Percentiles rank a stretch among this genome's conserved stretches.
Conservation (phyloP, 2,797 vertebrate species). For the Gobionotothen gibberifrons region DNA sequence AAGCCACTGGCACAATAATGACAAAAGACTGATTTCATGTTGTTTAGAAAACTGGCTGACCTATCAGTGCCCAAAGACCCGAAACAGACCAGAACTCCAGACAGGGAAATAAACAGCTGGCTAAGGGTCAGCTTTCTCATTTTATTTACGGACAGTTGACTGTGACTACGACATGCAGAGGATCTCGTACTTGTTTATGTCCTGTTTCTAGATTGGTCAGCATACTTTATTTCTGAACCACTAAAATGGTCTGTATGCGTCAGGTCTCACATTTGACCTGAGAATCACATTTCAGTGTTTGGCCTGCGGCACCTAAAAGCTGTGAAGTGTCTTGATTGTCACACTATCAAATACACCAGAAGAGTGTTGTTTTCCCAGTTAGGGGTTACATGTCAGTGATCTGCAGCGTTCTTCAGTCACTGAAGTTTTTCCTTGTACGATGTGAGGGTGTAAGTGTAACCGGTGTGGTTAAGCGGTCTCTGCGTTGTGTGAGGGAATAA, state of each 20-base stretch:
- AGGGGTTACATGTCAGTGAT: slow-evolving; percentile 13
- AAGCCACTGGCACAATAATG: slow-evolving; percentile 31
- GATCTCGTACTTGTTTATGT: slow-evolving; percentile 5
- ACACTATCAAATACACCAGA: slow-evolving; percentile 15
- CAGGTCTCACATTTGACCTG: slow-evolving; percentile 11
- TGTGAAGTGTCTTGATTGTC: slow-evolving; percentile 6
- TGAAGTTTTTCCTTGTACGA: too few species aligned
- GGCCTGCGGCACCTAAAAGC: not conserved
- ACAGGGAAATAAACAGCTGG: slow-evolving; percentile 33
- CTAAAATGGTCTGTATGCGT: slow-evolving; percentile 7
- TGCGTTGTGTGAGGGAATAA: too few species aligned
- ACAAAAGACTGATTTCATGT: slow-evolving; percentile 36
- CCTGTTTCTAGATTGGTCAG: slow-evolving; percentile 3
- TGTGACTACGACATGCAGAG: not conserved
- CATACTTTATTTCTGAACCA: slow-evolving; percentile 2
- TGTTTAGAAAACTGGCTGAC: slow-evolving; percentile 33
- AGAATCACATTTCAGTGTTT: slow-evolving; percentile 24
- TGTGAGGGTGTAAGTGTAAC: too few species aligned
- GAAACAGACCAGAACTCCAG: slow-evolving; percentile 34
- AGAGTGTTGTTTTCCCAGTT: not conserved
- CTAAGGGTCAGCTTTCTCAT: slow-evolving; percentile 20
- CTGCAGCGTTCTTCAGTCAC: slow-evolving; percentile 9
- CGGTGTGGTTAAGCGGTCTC: too few species aligned
- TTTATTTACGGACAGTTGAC: slow-evolving; percentile 8
- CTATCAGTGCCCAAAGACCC: slow-evolving; percentile 7